Evolutionary conservation across 2,113 vertebrate genomes (phyloP).

Genomic region (Cynoglossus semilaevis): DNA sequence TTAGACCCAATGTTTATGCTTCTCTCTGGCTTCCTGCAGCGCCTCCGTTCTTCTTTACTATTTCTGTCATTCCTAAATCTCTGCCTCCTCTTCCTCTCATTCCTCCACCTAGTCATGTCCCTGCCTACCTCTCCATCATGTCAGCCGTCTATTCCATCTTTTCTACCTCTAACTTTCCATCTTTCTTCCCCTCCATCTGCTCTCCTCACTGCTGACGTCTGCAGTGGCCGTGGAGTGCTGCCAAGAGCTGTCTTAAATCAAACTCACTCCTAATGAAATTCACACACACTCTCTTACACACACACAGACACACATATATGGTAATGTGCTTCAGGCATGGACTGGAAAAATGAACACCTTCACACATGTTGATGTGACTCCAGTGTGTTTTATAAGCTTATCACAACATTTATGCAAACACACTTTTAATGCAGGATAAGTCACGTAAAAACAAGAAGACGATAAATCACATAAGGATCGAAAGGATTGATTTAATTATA

Average conservation of each 20-base stretch:
- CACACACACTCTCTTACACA: constrained; percentile 10
- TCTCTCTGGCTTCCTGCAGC: constrained; percentile 13
- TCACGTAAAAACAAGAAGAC: too few relatives aligned
- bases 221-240: constrained; percentile 51
- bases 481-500: not conserved
- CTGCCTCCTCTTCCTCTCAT: constrained; percentile 17
- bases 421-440: too few relatives aligned
- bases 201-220: constrained; percentile 54
- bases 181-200: constrained; percentile 36
- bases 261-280: constrained; percentile 45
- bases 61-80: constrained; percentile 21
- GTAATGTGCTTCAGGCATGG: constrained; percentile 5
- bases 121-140: constrained; percentile 40
- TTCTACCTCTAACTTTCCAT: constrained; percentile 29
- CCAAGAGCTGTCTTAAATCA: constrained; percentile 66
- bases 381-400: not conserved
- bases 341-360: not conserved
- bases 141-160: constrained; percentile 37
- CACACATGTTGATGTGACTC: not conserved
- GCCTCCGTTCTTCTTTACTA: constrained; percentile 14
- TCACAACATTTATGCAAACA: too few relatives aligned
- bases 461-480: too few relatives aligned
- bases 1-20: not conserved
- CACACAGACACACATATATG: not conserved
- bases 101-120: constrained; percentile 32